Percentiles rank a stretch among this genome's conserved stretches.
Evolutionary conservation across 1,140 invertebrate species (phyloP).

Genomic region (Heliconius hewitsoni): DNA sequence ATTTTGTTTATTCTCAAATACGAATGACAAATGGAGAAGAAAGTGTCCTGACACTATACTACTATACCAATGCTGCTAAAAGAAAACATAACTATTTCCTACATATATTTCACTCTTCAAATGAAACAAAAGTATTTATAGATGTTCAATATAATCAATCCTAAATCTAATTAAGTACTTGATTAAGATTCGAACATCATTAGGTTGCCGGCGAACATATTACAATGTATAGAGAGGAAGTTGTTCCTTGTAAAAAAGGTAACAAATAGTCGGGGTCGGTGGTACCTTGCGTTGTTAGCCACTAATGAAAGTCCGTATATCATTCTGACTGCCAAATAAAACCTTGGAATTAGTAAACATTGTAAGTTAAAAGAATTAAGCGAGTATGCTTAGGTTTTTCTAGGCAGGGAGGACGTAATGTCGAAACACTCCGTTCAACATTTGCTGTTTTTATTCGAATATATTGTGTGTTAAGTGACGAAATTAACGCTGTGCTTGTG

Average conservation of each 20-base stretch:
- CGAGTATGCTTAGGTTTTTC: not conserved
- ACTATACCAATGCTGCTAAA: too few relatives aligned
- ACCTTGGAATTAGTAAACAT: constrained; percentile 42
- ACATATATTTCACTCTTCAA: too few relatives aligned
- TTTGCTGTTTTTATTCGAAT: not conserved
- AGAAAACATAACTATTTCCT: too few relatives aligned
- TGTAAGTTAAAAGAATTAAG: not conserved
- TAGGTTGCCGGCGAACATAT: not conserved
- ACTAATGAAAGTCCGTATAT: constrained; percentile 64
- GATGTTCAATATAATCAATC: not conserved
- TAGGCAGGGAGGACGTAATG: too few relatives aligned
- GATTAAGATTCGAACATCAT: not conserved
- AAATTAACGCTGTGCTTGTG: too few relatives aligned
- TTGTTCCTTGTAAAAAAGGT: constrained; percentile 46
- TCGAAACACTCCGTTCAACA: too few relatives aligned
- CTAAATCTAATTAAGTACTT: not conserved
- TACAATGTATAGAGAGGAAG: constrained; percentile 34
- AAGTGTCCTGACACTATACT: too few relatives aligned
- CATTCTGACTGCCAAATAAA: constrained; percentile 65
- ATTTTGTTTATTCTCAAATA: too few relatives aligned
- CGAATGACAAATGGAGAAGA: too few relatives aligned
- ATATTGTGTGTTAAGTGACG: too few relatives aligned
- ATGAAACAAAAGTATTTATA: too few relatives aligned
- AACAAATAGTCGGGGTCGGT: constrained; percentile 43
- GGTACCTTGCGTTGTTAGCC: constrained; percentile 49